phyloP scores from a whole-genome alignment of 2,113 vertebrate species.

The Micronisus gabar region DNA sequence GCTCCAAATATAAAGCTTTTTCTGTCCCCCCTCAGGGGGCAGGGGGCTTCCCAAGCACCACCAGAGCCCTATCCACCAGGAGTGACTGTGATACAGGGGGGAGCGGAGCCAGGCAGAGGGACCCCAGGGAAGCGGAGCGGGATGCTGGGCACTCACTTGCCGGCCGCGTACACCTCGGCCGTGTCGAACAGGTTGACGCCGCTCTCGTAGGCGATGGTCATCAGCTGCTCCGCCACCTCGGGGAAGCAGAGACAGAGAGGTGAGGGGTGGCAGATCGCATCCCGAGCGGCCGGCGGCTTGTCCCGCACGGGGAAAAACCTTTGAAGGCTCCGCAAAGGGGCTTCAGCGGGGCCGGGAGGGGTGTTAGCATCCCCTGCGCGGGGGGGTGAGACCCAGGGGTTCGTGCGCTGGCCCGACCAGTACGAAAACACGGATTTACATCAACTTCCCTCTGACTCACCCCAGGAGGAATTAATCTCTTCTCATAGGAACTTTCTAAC shows the following conservation, averaged over 20 bases:
- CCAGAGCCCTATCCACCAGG: accelerated
- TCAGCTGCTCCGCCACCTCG: conserved; percentile 94
- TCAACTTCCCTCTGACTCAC: accelerated
- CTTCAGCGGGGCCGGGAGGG: background rate
- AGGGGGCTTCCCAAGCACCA: background rate
- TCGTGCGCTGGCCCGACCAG: accelerated
- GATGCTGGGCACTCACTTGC: conserved; percentile 78
- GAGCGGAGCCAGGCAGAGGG: background rate
- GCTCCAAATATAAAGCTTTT: background rate
- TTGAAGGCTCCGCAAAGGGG: background rate
- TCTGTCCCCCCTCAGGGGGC: accelerated
- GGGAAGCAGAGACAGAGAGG: background rate
- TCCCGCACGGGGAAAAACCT: accelerated
- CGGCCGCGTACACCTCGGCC: conserved; percentile 93
- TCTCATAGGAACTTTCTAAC: background rate
- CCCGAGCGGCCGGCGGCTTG: accelerated
- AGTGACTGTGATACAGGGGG: too few species aligned
- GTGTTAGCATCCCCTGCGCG: background rate
- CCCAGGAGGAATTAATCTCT: background rate
- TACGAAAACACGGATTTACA: background rate
- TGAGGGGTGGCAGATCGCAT: accelerated
- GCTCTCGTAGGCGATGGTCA: conserved; percentile 96
- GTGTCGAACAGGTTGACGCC: conserved; percentile 98
- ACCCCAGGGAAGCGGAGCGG: background rate
- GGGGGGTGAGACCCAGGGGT: accelerated